A percentile compares a stretch with the other conserved stretches of the same genome.
Conservation (phyloP, 2,113 vertebrate species). For the Anseranas semipalmata region DNA sequence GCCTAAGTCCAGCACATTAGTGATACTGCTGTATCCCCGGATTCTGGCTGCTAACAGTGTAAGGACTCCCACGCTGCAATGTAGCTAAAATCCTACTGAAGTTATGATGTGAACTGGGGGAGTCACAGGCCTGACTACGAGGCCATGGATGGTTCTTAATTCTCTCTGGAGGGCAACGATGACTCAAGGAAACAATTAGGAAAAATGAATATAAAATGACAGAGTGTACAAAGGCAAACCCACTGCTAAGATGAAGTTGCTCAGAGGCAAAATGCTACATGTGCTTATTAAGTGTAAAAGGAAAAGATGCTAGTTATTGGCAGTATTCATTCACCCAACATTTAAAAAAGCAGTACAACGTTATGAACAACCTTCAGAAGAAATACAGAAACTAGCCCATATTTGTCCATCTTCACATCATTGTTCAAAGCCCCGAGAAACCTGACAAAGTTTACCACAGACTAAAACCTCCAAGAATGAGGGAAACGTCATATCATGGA, state of each 20-base stretch:
- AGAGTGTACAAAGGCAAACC: neutral
- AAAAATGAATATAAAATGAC: neutral
- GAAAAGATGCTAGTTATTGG: neutral
- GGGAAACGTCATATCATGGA: neutral
- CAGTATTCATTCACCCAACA: neutral
- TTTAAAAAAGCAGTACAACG: neutral
- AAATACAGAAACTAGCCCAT: neutral
- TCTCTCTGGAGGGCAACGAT: neutral
- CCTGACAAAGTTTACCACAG: neutral
- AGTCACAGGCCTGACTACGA: neutral
- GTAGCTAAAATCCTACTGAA: neutral
- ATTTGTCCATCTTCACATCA: neutral
- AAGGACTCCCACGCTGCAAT: neutral
- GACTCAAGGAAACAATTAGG: neutral
- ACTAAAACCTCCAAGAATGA: neutral
- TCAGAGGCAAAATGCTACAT: neutral
- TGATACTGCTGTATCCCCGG: neutral
- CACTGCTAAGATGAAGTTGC: neutral
- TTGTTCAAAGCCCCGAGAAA: neutral
- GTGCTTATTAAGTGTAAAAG: neutral
- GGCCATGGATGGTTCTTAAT: neutral
- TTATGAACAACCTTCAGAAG: neutral
- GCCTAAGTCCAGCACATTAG: neutral
- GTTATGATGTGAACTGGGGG: neutral
- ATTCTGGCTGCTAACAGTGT: neutral